Evolutionary conservation across 2,113 vertebrate species (phyloP).

Genomic region (Proteles cristata): DNA sequence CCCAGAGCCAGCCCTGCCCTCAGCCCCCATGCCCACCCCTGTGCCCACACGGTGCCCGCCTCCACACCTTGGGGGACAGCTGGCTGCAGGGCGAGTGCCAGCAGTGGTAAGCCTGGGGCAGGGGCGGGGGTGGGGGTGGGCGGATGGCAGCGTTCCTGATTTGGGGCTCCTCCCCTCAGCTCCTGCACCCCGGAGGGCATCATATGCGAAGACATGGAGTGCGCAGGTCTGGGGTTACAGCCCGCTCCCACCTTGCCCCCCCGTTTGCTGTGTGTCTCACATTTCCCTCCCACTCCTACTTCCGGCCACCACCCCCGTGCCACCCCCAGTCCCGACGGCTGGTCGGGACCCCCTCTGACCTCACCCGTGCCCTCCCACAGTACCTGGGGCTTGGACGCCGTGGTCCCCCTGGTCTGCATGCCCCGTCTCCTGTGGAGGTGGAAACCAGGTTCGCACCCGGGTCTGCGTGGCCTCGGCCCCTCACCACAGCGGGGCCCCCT

Average conservation of each 20-base stretch:
- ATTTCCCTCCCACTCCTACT: not conserved
- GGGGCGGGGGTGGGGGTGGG: not conserved
- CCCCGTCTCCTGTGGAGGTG: conserved; percentile 88
- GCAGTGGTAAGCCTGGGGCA: conserved; percentile 88
- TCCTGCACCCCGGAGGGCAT: conserved; percentile 93
- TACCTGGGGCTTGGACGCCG: conserved; percentile 88
- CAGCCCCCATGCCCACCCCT: conserved; percentile 89
- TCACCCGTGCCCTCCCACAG: conserved; percentile 75
- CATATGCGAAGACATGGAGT: conserved; percentile 88
- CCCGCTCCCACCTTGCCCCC: rapidly evolving
- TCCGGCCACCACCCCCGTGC: not conserved
- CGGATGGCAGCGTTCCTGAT: not conserved
- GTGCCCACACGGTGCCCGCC: conserved; percentile 85
- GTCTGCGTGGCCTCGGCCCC: conserved; percentile 89
- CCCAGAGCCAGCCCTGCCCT: conserved; percentile 88
- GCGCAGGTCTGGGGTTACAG: conserved; percentile 84
- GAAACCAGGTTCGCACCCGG: conserved; percentile 86
- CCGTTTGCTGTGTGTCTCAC: not conserved
- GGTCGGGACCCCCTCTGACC: not conserved
- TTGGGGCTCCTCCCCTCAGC: conserved; percentile 77
- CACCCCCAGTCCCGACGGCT: too few species aligned
- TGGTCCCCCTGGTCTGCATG: conserved; percentile 95
- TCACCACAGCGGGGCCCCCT: conserved; percentile 83
- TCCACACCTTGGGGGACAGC: conserved; percentile 88
- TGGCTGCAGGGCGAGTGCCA: conserved; percentile 92